Conservation (phyloP, 1,140 invertebrate species). For the Ectropis grisescens region DNA sequence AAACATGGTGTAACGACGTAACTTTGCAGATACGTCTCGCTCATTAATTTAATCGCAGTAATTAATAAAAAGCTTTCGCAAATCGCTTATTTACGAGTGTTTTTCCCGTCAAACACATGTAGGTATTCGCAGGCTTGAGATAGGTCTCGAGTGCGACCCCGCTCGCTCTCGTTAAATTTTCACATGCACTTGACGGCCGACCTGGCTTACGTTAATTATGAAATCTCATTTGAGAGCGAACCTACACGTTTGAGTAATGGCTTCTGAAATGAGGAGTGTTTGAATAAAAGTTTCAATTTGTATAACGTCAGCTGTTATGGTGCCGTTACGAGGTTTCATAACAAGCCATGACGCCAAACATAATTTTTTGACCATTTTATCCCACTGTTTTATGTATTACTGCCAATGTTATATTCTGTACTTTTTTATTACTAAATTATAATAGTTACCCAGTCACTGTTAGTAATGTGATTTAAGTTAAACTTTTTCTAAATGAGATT, state of each 20-base stretch:
- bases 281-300: slow-evolving; percentile 33
- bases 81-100: slow-evolving; percentile 17
- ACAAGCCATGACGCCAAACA: too few relatives aligned
- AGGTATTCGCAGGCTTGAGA: slow-evolving; percentile 30
- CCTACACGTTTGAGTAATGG: slow-evolving; percentile 61
- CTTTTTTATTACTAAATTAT: too few relatives aligned
- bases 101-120: slow-evolving; percentile 24
- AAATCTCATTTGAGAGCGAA: slow-evolving; percentile 63
- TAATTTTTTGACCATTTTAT: too few relatives aligned
- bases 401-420: too few relatives aligned
- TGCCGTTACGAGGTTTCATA: too few relatives aligned
- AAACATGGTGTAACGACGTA: too few relatives aligned
- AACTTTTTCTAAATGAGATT: too few relatives aligned
- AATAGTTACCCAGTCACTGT: too few relatives aligned
- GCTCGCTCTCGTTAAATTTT: slow-evolving; percentile 62
- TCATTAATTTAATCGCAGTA: slow-evolving; percentile 9
- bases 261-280: slow-evolving; percentile 45
- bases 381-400: too few relatives aligned
- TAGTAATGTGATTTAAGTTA: too few relatives aligned
- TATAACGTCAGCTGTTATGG: too few relatives aligned
- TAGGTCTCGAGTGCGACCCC: slow-evolving; percentile 34
- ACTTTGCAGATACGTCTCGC: not conserved
- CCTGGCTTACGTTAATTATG: slow-evolving; percentile 66
- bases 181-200: slow-evolving; percentile 65
- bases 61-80: not conserved